phyloP scores from a whole-genome alignment of 2,888 invertebrate species.

The Parochlus steinenii region DNA sequence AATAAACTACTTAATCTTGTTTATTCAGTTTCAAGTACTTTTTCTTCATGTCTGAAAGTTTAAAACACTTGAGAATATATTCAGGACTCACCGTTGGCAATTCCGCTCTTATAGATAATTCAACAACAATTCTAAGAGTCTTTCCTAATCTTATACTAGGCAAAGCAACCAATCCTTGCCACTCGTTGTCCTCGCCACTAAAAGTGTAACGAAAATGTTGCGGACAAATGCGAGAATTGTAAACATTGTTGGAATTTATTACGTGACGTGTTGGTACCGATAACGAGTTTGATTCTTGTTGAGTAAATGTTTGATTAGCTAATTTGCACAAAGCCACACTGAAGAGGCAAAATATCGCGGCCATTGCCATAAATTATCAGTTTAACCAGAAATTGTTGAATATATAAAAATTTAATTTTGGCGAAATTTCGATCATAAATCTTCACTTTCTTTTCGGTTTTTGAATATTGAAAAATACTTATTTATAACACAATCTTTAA shows the following conservation, averaged over 20 bases:
- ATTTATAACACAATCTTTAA: no score
- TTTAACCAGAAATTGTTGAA: no score
- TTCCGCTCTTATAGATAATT: not conserved
- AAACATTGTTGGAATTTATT: not conserved
- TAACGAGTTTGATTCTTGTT: not conserved
- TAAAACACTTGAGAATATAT: no score
- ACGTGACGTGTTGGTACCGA: not conserved
- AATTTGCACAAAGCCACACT: slow-evolving; percentile 7
- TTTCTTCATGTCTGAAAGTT: no score
- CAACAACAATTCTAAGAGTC: not conserved
- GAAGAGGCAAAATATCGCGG: slow-evolving; percentile 6
- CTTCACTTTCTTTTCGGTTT: no score
- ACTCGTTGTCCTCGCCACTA: slow-evolving; percentile 2
- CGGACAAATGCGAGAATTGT: slow-evolving; percentile 5
- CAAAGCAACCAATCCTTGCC: slow-evolving; percentile 1
- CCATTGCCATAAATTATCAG: no score
- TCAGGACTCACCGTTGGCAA: slow-evolving; percentile 1
- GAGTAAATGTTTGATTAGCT: not conserved
- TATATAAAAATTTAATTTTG: no score
- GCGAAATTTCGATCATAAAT: no score
- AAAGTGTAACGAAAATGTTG: slow-evolving; percentile 3
- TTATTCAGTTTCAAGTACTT: no score
- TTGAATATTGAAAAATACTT: no score
- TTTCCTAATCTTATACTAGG: not conserved
- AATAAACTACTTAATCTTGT: no score